These are phyloP conservation scores for Emberiza fucata DNA, from an alignment of 2,113 vertebrate genomes.

Conservation along the genomic window DNA sequence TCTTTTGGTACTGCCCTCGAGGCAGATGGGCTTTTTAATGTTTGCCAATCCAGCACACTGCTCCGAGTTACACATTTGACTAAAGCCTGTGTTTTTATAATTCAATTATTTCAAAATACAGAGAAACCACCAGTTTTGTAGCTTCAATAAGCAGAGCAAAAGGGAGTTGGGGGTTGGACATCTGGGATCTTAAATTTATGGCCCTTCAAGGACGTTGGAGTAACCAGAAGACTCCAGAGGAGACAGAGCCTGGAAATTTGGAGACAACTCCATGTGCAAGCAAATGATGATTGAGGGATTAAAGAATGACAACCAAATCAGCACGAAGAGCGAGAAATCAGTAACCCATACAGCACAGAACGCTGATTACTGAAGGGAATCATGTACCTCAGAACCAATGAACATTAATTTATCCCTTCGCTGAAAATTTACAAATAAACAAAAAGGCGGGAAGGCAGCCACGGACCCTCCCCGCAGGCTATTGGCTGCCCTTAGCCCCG, in stretches of 20 bases:
- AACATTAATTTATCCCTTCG: not conserved
- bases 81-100: not conserved
- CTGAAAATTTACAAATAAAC: not conserved
- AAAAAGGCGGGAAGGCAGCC: fast-evolving
- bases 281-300: not conserved
- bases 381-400: not conserved
- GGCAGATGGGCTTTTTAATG: not conserved
- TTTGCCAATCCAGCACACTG: not conserved
- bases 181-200: not conserved
- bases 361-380: not conserved
- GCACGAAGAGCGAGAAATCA: fast-evolving
- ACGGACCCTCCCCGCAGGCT: fast-evolving
- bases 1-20: not conserved
- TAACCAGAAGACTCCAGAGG: no score
- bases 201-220: no score
- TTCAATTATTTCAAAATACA: not conserved
- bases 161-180: not conserved
- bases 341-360: fast-evolving
- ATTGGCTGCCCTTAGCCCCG: no score
- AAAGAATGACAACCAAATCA: not conserved
- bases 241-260: not conserved
- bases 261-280: not conserved
- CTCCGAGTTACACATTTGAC: fast-evolving
- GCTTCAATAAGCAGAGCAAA: not conserved
- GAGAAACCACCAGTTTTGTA: not conserved